Evolutionary conservation across 2,113 vertebrate genomes (phyloP).

Genomic region (Aviceda subcristata): DNA sequence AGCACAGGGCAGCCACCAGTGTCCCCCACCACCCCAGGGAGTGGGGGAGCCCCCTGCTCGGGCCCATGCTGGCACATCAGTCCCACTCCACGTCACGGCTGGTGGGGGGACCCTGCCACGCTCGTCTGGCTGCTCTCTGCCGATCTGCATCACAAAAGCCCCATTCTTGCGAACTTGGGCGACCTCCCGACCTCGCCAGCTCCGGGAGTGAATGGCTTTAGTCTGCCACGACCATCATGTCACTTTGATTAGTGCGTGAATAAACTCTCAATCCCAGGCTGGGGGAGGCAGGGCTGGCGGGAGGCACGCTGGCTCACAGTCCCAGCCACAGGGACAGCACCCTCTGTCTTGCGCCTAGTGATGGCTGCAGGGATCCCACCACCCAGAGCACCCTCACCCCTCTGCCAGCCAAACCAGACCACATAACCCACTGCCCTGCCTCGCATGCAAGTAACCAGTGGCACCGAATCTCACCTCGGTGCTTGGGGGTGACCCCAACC

Average conservation of each 20-base stretch:
- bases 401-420: fast-evolving
- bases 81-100: neutral
- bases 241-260: constrained; percentile 74
- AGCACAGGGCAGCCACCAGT: neutral
- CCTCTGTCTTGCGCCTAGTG: fast-evolving
- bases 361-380: fast-evolving
- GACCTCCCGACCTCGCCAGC: constrained; percentile 80
- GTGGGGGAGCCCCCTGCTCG: neutral
- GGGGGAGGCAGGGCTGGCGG: constrained; percentile 11
- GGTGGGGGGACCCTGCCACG: neutral
- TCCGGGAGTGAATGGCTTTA: constrained; percentile 85
- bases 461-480: fast-evolving
- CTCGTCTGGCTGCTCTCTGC: constrained; percentile 24
- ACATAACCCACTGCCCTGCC: fast-evolving
- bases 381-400: fast-evolving
- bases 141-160: constrained; percentile 87
- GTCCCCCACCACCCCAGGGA: fast-evolving
- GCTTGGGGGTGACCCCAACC: neutral
- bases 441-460: fast-evolving
- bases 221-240: constrained; percentile 75
- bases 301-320: neutral
- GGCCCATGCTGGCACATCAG: neutral
- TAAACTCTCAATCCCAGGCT: constrained; percentile 65
- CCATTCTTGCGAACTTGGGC: constrained; percentile 82
- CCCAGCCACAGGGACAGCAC: neutral